Evolutionary conservation across 2,113 vertebrate genomes (phyloP).

Genomic region (Polyodon spathula): DNA sequence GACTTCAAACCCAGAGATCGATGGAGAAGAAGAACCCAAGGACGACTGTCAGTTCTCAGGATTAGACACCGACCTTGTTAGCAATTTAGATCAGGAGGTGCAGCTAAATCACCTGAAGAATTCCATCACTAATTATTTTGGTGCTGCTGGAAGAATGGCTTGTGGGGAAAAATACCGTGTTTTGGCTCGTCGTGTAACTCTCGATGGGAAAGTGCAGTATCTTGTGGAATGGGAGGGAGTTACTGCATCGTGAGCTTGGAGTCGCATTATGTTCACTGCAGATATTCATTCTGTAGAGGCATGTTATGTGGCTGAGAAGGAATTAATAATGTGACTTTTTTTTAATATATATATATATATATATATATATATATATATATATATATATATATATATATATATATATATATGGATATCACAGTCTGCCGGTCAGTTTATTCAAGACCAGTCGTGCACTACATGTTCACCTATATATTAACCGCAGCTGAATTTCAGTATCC

Average conservation of each 20-base stretch:
- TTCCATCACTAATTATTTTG: slow-evolving; percentile 96
- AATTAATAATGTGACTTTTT: slow-evolving; percentile 19
- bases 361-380: slow-evolving; percentile 24
- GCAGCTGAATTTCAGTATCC: too few species aligned
- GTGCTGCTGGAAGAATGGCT: slow-evolving; percentile 90
- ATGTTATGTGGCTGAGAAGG: slow-evolving; percentile 1
- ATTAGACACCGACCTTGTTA: slow-evolving; percentile 83
- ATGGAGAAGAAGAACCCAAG: slow-evolving; percentile 66
- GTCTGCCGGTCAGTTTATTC: too few species aligned
- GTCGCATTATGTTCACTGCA: slow-evolving; percentile 24
- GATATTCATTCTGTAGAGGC: slow-evolving; percentile 11
- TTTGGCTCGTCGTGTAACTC: slow-evolving; percentile 83
- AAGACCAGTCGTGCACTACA: too few species aligned
- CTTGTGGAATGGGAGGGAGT: slow-evolving; percentile 97
- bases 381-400: too few species aligned
- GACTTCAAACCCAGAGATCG: slow-evolving; percentile 76
- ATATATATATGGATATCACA: too few species aligned
- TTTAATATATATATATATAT: slow-evolving; percentile 33
- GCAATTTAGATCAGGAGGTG: slow-evolving; percentile 81
- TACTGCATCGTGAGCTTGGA: slow-evolving; percentile 80
- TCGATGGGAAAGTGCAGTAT: slow-evolving; percentile 96
- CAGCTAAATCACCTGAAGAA: slow-evolving; percentile 92
- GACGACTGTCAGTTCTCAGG: slow-evolving; percentile 70
- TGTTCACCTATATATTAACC: too few species aligned
- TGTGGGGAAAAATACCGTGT: slow-evolving; percentile 94